Evolutionary conservation across 2,113 vertebrate species (phyloP), one percentile per base, ranked within the genome.

Genomic region (Actinemys pallida): DNA sequence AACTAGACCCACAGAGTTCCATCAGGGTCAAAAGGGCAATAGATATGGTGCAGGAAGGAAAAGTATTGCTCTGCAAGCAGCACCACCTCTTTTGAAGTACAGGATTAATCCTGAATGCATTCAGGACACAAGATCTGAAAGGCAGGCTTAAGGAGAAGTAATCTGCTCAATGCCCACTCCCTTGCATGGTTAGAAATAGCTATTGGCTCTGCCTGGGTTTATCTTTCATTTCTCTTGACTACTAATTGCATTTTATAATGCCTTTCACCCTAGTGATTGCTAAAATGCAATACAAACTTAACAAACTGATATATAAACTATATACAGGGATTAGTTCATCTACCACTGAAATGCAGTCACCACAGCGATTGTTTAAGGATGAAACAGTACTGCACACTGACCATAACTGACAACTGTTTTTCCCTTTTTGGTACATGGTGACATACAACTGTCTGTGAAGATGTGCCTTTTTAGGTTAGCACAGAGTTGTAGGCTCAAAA

Each of bases 51-150:
- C 52, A 93, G 90, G 54, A 96, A 95, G 53, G 53, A 94, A 93
- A 93, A 62, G 2, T 12, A 22, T 87, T 94, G 49, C 84, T 93
- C 83, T 94, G 56, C 79, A 87, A 95, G 95, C 7, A 91, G 42
- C n/a, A 65, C 27, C 85, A 83, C 57, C 31, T 91, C 92, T 95
- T 97, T 91, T 95, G 96, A 96, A 96, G 92, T 6, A 89, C 62
- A 81, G 56, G 89, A 87, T 94, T 96, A 96, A 95, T 92, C 62
- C 94, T 81, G 85, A 96, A 93, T 92, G 39, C 52, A 93, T 95
- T 90, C 90, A 95, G 91, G 69, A 93, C 62, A 84, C 80, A 84
- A 90, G 87, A 93, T 53, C 91, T 94, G 91, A 97, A 96, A 95
- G 88, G 49, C 81, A 92, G 87, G 47, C 90, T 95, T 96, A 96